Evolutionary conservation across 2,797 vertebrate genomes (phyloP).

Genomic region (Syngnathus acus): DNA sequence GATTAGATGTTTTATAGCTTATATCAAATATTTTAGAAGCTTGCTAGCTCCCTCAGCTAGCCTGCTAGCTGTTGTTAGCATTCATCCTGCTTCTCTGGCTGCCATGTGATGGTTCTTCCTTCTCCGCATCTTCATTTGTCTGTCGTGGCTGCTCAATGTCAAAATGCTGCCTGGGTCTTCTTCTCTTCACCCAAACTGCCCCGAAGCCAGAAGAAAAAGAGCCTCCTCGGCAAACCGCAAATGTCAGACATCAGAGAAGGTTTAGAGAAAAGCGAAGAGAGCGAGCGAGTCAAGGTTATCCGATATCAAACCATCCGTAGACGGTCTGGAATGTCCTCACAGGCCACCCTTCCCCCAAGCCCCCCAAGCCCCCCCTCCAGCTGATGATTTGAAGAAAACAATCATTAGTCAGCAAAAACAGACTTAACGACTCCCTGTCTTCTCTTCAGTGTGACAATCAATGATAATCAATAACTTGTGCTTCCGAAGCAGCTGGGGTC

Average conservation of each 20-base stretch:
- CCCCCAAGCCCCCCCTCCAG: slow-evolving; percentile 33
- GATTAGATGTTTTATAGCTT: neutral
- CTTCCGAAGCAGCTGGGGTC: neutral
- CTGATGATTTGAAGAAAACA: slow-evolving; percentile 6
- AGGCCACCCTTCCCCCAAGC: slow-evolving; percentile 16
- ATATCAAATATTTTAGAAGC: too few relatives aligned
- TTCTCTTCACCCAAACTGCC: neutral
- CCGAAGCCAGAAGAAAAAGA: neutral
- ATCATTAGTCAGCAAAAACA: neutral
- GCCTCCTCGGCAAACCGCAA: neutral
- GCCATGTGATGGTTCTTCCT: too few relatives aligned
- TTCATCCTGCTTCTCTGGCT: too few relatives aligned
- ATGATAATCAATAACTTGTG: neutral
- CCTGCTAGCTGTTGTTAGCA: too few relatives aligned
- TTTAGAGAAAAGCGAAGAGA: slow-evolving; percentile 16
- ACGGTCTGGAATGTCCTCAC: neutral
- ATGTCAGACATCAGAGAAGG: slow-evolving; percentile 18
- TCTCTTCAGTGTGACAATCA: neutral
- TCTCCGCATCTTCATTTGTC: too few relatives aligned
- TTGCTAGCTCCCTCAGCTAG: too few relatives aligned
- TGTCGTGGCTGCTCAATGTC: neutral
- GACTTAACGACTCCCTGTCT: neutral
- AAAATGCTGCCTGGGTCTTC: neutral
- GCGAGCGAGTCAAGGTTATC: slow-evolving; percentile 22
- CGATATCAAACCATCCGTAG: slow-evolving; percentile 33